A percentile compares a stretch with the other conserved stretches of the same genome.
Evolutionary conservation across 2,797 vertebrate species (phyloP).

Genomic region (Mormyrus proboscirostris): DNA sequence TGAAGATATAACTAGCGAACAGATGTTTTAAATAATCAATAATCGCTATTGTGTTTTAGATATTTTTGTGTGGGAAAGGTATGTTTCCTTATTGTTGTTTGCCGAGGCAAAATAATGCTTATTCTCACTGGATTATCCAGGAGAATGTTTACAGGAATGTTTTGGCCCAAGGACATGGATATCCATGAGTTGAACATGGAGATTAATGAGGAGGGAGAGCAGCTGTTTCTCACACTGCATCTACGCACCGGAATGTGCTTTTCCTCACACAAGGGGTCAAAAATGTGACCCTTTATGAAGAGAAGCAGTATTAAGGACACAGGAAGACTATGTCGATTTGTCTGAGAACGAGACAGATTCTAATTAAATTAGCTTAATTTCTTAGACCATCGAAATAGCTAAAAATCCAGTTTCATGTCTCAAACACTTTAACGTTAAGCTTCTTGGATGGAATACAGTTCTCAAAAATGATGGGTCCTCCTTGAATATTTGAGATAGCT

Average conservation of each 20-base stretch:
- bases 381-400: slow-evolving; percentile 8
- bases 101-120: slow-evolving; percentile 3
- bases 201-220: slow-evolving; percentile 18
- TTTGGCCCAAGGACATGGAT: slow-evolving; percentile 18
- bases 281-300: slow-evolving; percentile 5
- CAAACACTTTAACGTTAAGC: slow-evolving; percentile 9
- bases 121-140: slow-evolving; percentile 8
- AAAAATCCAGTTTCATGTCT: slow-evolving; percentile 4
- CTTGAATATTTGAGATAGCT: background rate
- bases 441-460: slow-evolving; percentile 6
- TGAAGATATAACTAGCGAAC: background rate
- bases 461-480: background rate
- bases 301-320: slow-evolving; percentile 5
- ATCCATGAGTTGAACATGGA: slow-evolving; percentile 11
- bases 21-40: slow-evolving; percentile 10
- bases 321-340: slow-evolving; percentile 8
- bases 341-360: background rate
- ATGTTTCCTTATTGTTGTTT: background rate
- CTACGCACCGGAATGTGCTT: slow-evolving; percentile 15
- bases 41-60: background rate
- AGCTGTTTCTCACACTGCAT: slow-evolving; percentile 24
- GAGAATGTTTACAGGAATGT: slow-evolving; percentile 21
- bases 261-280: slow-evolving; percentile 15
- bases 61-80: background rate
- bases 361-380: slow-evolving; percentile 22